phyloP scores from a whole-genome alignment of 2,113 vertebrate genomes.

The Phylloscopus trochilus region DNA sequence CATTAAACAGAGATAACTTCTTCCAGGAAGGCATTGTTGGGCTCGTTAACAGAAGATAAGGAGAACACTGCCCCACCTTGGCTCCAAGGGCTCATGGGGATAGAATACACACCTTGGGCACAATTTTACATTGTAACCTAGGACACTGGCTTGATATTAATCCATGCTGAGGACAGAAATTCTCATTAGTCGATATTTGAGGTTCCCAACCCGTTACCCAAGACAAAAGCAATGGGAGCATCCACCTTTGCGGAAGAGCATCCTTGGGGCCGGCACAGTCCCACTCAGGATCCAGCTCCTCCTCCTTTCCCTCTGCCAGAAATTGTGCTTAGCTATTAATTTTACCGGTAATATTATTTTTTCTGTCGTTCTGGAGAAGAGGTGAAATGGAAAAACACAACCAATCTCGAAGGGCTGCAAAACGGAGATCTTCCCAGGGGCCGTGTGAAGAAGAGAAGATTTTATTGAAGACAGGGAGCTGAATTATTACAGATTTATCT shows the following conservation, averaged over 20 bases:
- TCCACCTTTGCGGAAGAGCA: background rate
- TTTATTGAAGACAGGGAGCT: slow-evolving; percentile 66
- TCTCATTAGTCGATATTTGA: background rate
- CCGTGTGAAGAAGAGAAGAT: slow-evolving; percentile 54
- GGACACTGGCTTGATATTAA: background rate
- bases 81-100: too few relatives aligned
- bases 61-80: too few relatives aligned
- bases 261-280: fast-evolving
- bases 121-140: too few relatives aligned
- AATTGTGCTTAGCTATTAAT: slow-evolving; percentile 46
- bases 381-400: slow-evolving; percentile 49
- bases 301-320: background rate
- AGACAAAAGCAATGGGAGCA: background rate
- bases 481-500: slow-evolving; percentile 71
- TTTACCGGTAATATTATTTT: background rate
- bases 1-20: too few relatives aligned
- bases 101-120: too few relatives aligned
- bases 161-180: fast-evolving
- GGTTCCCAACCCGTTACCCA: background rate
- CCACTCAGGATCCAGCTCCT: background rate
- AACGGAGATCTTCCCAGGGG: slow-evolving; percentile 49
- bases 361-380: slow-evolving; percentile 14
- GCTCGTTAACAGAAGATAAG: too few relatives aligned
- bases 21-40: too few relatives aligned
- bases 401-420: background rate